phyloP scores from a whole-genome alignment of 1,140 invertebrate species.

The Brachionus plicatilis region DNA sequence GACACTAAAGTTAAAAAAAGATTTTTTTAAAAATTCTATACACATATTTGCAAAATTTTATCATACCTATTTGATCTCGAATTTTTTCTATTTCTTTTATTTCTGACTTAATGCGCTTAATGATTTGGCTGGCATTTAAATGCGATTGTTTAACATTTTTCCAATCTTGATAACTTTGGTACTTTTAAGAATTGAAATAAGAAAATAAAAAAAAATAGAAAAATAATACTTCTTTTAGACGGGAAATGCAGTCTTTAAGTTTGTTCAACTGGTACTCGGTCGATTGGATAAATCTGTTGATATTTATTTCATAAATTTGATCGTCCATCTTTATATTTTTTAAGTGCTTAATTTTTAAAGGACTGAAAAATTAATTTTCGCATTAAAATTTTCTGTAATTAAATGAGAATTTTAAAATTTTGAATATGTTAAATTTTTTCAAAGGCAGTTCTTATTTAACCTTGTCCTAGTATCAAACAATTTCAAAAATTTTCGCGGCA shows the following conservation, averaged over 20 bases:
- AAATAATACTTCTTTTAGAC: constrained; percentile 8
- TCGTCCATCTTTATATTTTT: not conserved
- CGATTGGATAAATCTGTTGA: constrained; percentile 1
- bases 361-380: too few species aligned
- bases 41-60: not conserved
- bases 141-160: constrained; percentile 23
- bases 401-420: not conserved
- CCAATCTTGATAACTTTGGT: constrained; percentile 32
- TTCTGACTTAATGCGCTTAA: constrained; percentile 10
- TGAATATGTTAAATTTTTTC: not conserved
- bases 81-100: constrained; percentile 38
- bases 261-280: constrained; percentile 27
- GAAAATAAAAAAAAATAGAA: not conserved
- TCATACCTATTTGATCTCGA: not conserved
- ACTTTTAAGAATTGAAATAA: not conserved
- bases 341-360: too few species aligned
- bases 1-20: not conserved
- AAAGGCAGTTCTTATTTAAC: not conserved
- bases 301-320: constrained; percentile 35
- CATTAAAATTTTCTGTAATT: not conserved
- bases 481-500: not conserved
- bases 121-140: constrained; percentile 34
- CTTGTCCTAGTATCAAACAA: not conserved
- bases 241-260: constrained; percentile 2
- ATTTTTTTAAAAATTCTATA: not conserved